A percentile compares a stretch with the other conserved stretches of the same genome.
Evolutionary conservation across 1,140 invertebrate genomes (phyloP).

Genomic region (Sminthurides bifidus): DNA sequence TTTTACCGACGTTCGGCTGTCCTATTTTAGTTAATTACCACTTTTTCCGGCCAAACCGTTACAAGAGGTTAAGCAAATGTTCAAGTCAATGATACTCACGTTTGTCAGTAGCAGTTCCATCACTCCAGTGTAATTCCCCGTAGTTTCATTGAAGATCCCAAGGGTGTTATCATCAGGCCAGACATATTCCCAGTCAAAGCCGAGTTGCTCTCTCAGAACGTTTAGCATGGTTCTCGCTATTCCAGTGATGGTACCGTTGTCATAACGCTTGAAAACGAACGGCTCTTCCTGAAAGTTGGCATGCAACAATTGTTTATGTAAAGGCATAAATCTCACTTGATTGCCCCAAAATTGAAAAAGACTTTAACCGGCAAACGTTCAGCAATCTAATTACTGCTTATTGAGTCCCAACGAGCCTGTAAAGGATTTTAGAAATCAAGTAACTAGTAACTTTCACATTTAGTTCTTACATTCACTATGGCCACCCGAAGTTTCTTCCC

Average conservation of each 20-base stretch:
- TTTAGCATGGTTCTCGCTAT: conserved; percentile 13
- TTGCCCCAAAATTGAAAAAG: too few relatives aligned
- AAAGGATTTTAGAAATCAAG: too few relatives aligned
- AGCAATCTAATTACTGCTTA: too few relatives aligned
- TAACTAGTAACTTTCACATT: too few relatives aligned
- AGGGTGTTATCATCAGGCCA: conserved; percentile 18
- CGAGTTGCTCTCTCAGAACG: conserved; percentile 23
- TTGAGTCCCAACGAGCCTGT: too few relatives aligned
- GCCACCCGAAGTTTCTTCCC: conserved; percentile 21
- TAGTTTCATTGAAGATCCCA: conserved; percentile 6
- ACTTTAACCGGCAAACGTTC: too few relatives aligned
- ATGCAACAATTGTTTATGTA: too few relatives aligned
- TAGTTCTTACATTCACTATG: conserved; percentile 23
- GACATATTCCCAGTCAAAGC: conserved; percentile 24
- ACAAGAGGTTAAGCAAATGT: neutral
- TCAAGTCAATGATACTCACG: conserved; percentile 6
- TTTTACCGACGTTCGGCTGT: too few relatives aligned
- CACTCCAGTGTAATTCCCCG: conserved; percentile 15
- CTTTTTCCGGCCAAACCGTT: too few relatives aligned
- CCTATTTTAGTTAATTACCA: too few relatives aligned
- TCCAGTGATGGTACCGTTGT: conserved; percentile 18
- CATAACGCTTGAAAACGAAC: neutral
- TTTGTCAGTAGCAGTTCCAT: conserved; percentile 12
- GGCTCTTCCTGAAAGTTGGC: neutral
- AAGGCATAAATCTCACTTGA: too few relatives aligned